Conservation (phyloP, 2,797 vertebrate species). For the Oryzias sinensis region DNA sequence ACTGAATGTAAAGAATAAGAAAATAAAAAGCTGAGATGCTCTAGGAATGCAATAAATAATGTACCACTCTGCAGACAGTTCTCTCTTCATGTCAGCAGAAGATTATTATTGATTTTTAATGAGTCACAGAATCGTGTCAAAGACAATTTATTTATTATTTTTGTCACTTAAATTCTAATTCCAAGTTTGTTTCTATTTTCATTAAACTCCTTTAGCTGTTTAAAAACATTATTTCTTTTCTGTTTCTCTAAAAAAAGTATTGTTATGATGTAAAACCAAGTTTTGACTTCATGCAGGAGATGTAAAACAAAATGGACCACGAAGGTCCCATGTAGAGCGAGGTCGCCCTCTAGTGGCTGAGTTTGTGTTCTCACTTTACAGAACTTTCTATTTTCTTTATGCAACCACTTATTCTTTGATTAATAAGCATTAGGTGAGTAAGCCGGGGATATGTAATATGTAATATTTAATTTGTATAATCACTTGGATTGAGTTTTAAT, state of each 20-base stretch:
- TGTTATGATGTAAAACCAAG: constrained; percentile 1
- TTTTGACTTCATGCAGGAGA: constrained; percentile 6
- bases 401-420: neutral
- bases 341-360: constrained; percentile 55
- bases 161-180: neutral
- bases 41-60: neutral
- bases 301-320: neutral
- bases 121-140: neutral
- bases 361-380: neutral
- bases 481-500: too few relatives aligned
- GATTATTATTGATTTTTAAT: neutral
- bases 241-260: too few relatives aligned
- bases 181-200: too few relatives aligned
- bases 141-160: too few relatives aligned
- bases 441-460: too few relatives aligned
- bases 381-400: neutral
- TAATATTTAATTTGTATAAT: too few relatives aligned
- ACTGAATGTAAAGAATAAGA: constrained; percentile 1
- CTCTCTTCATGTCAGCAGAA: neutral
- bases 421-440: too few relatives aligned
- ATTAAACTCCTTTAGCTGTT: too few relatives aligned
- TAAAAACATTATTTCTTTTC: too few relatives aligned
- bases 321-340: constrained; percentile 8
- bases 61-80: constrained; percentile 1
- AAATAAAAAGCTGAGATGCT: neutral